Base-by-base conservation (phyloP, 1,140 invertebrate genomes). In the Achroia grisella region DNA sequence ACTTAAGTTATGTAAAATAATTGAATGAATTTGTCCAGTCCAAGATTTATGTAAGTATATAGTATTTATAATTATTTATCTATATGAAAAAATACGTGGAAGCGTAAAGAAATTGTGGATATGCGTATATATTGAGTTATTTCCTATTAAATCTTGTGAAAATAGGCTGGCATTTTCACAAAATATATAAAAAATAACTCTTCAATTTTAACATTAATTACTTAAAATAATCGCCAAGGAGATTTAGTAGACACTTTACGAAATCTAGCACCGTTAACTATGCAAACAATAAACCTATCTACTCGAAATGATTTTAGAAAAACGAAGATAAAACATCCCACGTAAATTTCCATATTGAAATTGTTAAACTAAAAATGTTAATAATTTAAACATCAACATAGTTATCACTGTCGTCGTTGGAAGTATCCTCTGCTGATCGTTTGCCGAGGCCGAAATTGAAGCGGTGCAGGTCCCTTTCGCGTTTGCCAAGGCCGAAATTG, bases 391-490 rank as follows among this genome's bases (percentile, higher is more conserved):
- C 61, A 10, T 82, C 76, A 23, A 62, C 49, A 37, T 74, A 69
- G 34, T 69, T 66, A 28, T 82, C 75, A 47, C 58, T 71, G 33
- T 77, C 71, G 17, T 69, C 68, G 6, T 39, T 17, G 1, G 52
- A 28, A 2, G 13, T 35, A 28, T 61, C 57, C 13, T 76, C 78
- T 5, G 52, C 52, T 2, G 78, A 79, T 32, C 80, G 63, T 39
- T 84, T 82, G 6, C 79, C 77, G 1, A 86, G 69, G 13, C 83
- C 83, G 56, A 86, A 86, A 32, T 64, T 80, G 45, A 84, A 84
- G 33, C 80, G 64, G 31, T 80, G 74, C 41, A 84, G 56, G 39
- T 84, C 78, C 6, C 78, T 50, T 48, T 84, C 52, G 9, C 80
- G 52, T 39, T 84, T 84, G 1, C 80, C 80, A 0, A 84, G 61